Base-by-base conservation (phyloP, 2,888 invertebrate species). In the Microplitis manilae region DNA sequence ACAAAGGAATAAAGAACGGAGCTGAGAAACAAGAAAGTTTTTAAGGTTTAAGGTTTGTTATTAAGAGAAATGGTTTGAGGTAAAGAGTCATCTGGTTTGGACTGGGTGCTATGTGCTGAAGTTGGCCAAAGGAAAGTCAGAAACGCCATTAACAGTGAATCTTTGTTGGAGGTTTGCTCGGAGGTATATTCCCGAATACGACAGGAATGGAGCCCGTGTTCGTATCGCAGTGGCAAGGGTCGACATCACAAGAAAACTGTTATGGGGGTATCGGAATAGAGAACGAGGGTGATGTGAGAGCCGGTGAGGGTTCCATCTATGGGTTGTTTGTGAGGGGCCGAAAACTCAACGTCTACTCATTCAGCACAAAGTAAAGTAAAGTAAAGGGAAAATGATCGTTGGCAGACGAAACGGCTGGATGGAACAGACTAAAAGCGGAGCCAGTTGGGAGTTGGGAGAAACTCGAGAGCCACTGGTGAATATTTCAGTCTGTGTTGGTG, bases 101-200 rank as follows among this genome's bases (percentile, higher is more conserved):
- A 50, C 50, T 50, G 50, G 13, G 50, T 9, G 50, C 13, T 9
- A 13, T 13, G 50, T 50, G 50, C 50, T 13, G 50, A 20, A 20
- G 8, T 50, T 50, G 50, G 50, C 13, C 50, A 50, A 50, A 50
- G 50, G 50, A 50, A 50, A 50, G 50, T 13, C 50, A 50, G 50
- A 50, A 50, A 50, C 50, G 50, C 50, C 50, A 50, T 50, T 50
- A 50, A 50, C 50, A 50, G 50, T 50, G 50, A 50, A 50, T 50
- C 50, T 50, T 50, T 50, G 50, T 50, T 50, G 30, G 2, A 30
- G 30, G 30, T 30, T 30, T 30, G 50, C 5, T 50, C 13, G 50
- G 13, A 50, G 50, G 13, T 50, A 50, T 50, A 50, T 13, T 50
- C 50, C 50, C 50, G 9, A 50, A 50, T 50, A 50, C 50, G 50